Evolutionary conservation across 2,113 vertebrate species (phyloP).

Genomic region (Tretioscincus oriximinensis): DNA sequence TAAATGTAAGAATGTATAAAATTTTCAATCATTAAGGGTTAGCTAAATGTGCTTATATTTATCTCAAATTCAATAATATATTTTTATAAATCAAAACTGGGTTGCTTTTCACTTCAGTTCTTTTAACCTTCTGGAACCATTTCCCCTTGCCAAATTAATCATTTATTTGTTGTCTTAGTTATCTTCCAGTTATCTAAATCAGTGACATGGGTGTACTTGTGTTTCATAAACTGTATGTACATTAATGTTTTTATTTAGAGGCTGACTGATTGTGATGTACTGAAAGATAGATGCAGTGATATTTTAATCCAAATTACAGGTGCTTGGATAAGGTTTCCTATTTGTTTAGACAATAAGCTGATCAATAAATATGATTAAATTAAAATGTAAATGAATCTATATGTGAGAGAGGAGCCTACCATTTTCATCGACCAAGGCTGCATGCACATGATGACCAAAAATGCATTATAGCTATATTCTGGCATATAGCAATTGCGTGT

Average conservation of each 20-base stretch:
- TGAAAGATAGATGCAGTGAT: neutral
- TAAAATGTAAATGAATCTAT: neutral
- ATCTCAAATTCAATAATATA: neutral
- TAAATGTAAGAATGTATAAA: neutral
- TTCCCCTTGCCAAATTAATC: neutral
- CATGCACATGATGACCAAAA: too few species aligned
- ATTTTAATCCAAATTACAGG: neutral
- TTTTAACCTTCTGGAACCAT: neutral
- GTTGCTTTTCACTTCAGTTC: neutral
- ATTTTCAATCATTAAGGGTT: neutral
- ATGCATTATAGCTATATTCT: too few species aligned
- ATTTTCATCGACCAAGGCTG: neutral
- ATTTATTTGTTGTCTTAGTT: conserved; percentile 19
- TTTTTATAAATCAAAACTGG: neutral
- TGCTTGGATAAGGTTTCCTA: neutral
- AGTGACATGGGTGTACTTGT: neutral
- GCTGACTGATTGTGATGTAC: neutral
- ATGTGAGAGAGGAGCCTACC: neutral
- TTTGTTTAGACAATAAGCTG: neutral
- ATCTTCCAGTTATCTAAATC: conserved; percentile 2
- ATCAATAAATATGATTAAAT: neutral
- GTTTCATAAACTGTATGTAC: neutral
- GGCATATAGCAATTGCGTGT: too few species aligned
- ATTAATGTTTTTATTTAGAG: neutral
- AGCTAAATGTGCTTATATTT: neutral